These are phyloP conservation scores for Epirrhoe tristata DNA, from an alignment of 2,888 invertebrate genomes.

Conservation along the genomic window DNA sequence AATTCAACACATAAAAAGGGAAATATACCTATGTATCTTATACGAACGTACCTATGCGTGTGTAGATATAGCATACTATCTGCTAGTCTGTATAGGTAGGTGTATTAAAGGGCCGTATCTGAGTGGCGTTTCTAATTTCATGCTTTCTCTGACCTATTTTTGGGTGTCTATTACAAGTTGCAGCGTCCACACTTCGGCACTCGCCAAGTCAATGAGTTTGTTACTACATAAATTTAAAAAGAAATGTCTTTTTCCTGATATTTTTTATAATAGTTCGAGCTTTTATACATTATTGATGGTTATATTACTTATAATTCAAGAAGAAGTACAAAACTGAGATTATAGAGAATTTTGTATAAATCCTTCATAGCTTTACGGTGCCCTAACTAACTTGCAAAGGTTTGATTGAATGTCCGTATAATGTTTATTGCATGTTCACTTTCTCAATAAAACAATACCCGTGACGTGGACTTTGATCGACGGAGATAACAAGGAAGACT, in stretches of 20 bases:
- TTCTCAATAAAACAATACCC: slow-evolving; percentile 8
- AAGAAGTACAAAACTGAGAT: too few relatives aligned
- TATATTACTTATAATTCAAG: too few relatives aligned
- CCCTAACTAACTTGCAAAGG: neutral
- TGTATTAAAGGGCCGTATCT: slow-evolving; percentile 52
- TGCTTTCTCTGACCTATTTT: slow-evolving; percentile 72
- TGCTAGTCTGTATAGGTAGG: slow-evolving; percentile 16
- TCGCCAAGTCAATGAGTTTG: slow-evolving; percentile 22
- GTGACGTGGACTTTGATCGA: slow-evolving; percentile 17
- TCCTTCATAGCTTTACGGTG: neutral
- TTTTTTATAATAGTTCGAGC: neutral
- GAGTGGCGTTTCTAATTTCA: slow-evolving; percentile 61
- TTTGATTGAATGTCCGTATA: neutral
- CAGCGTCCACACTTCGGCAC: slow-evolving; percentile 18
- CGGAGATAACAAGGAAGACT: slow-evolving; percentile 50
- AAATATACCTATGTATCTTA: too few relatives aligned
- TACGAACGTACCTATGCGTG: neutral
- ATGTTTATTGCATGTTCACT: neutral
- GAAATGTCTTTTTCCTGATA: neutral
- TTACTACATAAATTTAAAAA: neutral
- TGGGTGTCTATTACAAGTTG: slow-evolving; percentile 62
- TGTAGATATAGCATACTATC: neutral
- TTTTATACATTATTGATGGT: too few relatives aligned
- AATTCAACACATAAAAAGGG: too few relatives aligned
- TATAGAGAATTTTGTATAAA: too few relatives aligned